Conservation (phyloP, 2,113 vertebrate species). For the Lepus americanus region DNA sequence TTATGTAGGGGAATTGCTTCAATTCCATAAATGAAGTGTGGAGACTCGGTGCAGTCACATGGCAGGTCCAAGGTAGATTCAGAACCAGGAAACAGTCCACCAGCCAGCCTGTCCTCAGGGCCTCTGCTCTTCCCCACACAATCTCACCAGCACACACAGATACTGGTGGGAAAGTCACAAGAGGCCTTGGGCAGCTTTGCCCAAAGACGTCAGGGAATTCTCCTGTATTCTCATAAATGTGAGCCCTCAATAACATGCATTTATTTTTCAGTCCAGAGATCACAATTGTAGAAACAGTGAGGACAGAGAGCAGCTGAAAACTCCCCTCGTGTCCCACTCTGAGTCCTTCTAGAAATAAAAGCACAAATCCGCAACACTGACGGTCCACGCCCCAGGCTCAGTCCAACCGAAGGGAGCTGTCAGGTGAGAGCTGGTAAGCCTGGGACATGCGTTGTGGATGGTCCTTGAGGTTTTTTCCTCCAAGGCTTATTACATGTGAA, state of each 20-base stretch:
- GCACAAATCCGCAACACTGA: not conserved
- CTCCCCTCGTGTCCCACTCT: not conserved
- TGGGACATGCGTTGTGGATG: not conserved
- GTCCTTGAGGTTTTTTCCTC: not conserved
- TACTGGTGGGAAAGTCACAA: not conserved
- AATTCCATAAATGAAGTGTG: constrained; percentile 2
- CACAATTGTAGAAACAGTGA: not conserved
- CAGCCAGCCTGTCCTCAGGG: not conserved
- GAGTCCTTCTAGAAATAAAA: not conserved
- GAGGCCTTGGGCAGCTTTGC: not conserved
- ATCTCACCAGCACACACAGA: not conserved
- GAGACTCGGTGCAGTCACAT: not conserved
- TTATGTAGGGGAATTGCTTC: not conserved
- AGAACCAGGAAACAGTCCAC: not conserved
- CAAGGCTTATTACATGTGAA: not conserved
- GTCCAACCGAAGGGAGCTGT: not conserved
- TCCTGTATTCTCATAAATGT: not conserved
- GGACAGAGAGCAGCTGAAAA: not conserved
- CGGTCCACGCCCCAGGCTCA: not conserved
- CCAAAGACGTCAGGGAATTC: not conserved
- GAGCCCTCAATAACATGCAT: not conserved
- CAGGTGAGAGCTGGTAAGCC: not conserved
- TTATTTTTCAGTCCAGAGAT: not conserved
- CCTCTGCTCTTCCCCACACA: not conserved
- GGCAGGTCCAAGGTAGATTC: not conserved